Percentiles rank a stretch among this genome's conserved stretches.
Conservation (phyloP, 2,113 vertebrate genomes). For the Actenoides hombroni region DNA sequence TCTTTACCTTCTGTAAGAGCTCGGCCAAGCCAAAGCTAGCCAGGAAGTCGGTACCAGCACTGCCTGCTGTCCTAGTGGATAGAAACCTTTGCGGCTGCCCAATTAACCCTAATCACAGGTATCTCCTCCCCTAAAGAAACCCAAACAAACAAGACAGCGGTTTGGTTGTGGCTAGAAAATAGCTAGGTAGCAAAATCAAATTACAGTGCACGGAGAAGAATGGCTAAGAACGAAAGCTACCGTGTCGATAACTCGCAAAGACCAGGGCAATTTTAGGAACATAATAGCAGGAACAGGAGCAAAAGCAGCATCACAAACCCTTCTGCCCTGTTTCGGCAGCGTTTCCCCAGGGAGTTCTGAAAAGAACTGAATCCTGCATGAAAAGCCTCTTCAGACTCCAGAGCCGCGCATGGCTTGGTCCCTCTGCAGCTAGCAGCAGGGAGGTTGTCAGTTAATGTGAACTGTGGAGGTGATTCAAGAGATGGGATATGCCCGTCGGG, state of each 20-base stretch:
- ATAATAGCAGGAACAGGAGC: rapidly evolving
- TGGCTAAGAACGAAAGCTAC: neutral
- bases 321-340: neutral
- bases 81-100: neutral
- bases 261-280: neutral
- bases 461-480: neutral
- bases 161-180: neutral
- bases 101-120: neutral
- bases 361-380: neutral
- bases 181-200: neutral
- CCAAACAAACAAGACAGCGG: rapidly evolving
- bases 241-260: rapidly evolving
- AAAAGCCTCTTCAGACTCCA: rapidly evolving
- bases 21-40: neutral
- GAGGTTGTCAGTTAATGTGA: neutral
- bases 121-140: neutral
- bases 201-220: neutral
- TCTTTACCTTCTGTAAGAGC: neutral
- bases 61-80: neutral
- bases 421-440: neutral
- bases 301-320: neutral
- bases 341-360: neutral
- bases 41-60: neutral
- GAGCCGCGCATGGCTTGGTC: rapidly evolving
- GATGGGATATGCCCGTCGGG: neutral